Base-by-base conservation (phyloP, 2,113 vertebrate species). In the Oryzias woworae region DNA sequence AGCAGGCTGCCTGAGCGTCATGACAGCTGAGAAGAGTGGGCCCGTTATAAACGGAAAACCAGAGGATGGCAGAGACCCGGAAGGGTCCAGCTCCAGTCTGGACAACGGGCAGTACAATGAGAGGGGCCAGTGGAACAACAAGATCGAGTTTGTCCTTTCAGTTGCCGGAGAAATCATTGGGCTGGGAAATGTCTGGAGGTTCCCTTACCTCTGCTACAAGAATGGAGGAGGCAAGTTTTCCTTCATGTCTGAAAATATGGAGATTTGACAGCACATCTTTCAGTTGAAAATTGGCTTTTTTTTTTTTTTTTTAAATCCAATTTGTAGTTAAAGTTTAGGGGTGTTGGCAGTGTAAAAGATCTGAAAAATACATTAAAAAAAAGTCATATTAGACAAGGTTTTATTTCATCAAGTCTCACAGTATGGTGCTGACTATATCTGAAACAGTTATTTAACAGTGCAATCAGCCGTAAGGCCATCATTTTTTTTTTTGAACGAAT, bases 191-290 rank as follows among this genome's bases (percentile, higher is more conserved):
- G 97, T 98, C 20, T 99, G 97, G 97, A 93, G 97, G 77, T 99
- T 99, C 83, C 97, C 97, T 1, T 99, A 99, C 80, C 96, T 99
- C 75, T 99, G 97, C 90, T 99, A 99, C 93, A 99, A 99, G 89
- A 99, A 99, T 62, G 97, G 97, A 85, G 97, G 97, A 94, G 97
- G 97, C 98, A 92, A 94, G 94, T 12, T 22, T 69, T 53, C 3
- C 17, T 44, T 62, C 43, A 48, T 48, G 20, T 53, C 41, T 61
- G 14, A 3, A n/a, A 17, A 1, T 23, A 26, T 24, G 20, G 20
- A 20, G 20, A 20, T 20, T 20, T 20, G 7, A 31, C 13, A 14
- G 53, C 26, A 49, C 18, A 10, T 7, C 17, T 17, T n/a, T 45
- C 22, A 48, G 17, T 28, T 49, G 48, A 31, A 45, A 4, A 20